Percentiles rank a stretch among this genome's conserved stretches.
phyloP scores from a whole-genome alignment of 1,140 invertebrate genomes.

The Ceratitis capitata region DNA sequence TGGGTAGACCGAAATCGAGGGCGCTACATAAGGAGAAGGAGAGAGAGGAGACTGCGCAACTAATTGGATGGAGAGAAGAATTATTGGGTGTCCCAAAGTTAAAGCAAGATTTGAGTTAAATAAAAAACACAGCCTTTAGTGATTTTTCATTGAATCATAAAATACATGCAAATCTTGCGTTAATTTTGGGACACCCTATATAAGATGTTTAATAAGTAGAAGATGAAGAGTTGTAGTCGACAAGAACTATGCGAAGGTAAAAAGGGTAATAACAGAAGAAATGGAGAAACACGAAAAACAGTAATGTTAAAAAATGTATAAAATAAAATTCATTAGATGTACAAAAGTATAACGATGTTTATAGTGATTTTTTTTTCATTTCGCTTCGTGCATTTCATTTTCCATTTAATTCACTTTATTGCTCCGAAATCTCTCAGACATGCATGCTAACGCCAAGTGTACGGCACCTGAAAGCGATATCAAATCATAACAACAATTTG shows the following conservation, averaged over 20 bases:
- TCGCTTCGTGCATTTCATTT: not conserved
- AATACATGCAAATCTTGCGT: too few species aligned
- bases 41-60: conserved; percentile 23
- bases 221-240: too few species aligned
- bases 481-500: not conserved
- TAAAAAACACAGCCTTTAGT: too few species aligned
- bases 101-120: too few species aligned
- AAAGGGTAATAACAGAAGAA: not conserved
- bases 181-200: too few species aligned
- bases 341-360: not conserved
- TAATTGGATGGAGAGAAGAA: not conserved
- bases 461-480: not conserved
- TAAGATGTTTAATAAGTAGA: too few species aligned
- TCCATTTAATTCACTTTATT: not conserved
- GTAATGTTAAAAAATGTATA: not conserved
- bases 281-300: not conserved
- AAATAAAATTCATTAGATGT: not conserved
- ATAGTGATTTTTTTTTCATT: not conserved
- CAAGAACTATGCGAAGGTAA: too few species aligned
- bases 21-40: not conserved
- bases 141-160: too few species aligned
- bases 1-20: not conserved
- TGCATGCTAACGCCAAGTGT: not conserved
- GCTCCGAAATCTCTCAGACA: not conserved
- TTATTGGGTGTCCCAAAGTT: too few species aligned